These are phyloP conservation scores for Latheticus oryzae DNA, from an alignment of 2,888 invertebrate species.

Conservation along the genomic window DNA sequence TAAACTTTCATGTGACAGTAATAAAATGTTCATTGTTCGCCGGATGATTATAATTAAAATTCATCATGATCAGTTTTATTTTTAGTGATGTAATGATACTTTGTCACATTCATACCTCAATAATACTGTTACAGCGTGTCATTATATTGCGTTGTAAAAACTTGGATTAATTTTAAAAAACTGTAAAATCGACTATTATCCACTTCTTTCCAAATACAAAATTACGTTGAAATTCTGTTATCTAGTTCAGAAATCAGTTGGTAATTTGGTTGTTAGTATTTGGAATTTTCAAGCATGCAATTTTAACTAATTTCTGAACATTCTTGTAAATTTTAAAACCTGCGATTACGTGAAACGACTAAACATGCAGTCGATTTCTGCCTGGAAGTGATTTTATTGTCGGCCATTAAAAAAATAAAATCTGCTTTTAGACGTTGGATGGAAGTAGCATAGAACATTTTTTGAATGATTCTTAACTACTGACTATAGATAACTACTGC, in stretches of 20 bases:
- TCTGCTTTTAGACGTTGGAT: slow-evolving; percentile 20
- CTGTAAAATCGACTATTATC: slow-evolving; percentile 3
- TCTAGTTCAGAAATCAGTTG: too few species aligned
- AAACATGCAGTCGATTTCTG: slow-evolving; percentile 18
- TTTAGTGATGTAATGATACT: slow-evolving; percentile 1
- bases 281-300: slow-evolving; percentile 10
- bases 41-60: not conserved
- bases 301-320: slow-evolving; percentile 2
- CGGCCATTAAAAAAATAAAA: slow-evolving; percentile 30
- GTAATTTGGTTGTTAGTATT: too few species aligned
- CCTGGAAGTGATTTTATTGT: slow-evolving; percentile 14
- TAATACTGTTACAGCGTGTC: slow-evolving; percentile 17
- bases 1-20: too few species aligned
- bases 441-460: slow-evolving; percentile 18
- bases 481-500: too few species aligned
- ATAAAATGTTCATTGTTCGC: too few species aligned
- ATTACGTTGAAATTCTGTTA: not conserved
- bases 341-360: slow-evolving; percentile 9
- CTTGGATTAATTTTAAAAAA: slow-evolving; percentile 15
- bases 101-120: slow-evolving; percentile 12
- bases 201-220: too few species aligned
- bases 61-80: not conserved
- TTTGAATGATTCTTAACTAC: slow-evolving; percentile 9
- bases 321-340: slow-evolving; percentile 11
- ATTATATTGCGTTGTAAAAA: slow-evolving; percentile 17